Percentiles rank a stretch among this genome's conserved stretches.
Evolutionary conservation across 2,888 invertebrate genomes (phyloP).

Genomic region (Seira sanloemensis): DNA sequence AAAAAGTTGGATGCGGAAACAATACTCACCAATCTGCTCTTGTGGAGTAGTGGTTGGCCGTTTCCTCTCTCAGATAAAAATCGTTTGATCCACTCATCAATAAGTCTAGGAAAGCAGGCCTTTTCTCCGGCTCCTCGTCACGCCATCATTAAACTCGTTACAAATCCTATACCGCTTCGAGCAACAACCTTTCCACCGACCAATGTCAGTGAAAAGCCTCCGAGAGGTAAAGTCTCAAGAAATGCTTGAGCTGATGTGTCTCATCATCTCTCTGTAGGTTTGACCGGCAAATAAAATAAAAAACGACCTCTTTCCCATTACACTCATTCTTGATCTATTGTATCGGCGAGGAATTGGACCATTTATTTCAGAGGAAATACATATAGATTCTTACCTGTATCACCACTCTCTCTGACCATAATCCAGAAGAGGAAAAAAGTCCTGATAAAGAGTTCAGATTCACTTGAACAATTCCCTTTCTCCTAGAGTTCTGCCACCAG

Average conservation of each 20-base stretch:
- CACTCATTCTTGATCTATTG: not conserved
- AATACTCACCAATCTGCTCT: too few relatives aligned
- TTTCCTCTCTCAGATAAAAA: too few relatives aligned
- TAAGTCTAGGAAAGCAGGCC: not conserved
- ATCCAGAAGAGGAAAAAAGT: too few relatives aligned
- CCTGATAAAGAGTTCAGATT: not conserved
- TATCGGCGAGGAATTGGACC: not conserved
- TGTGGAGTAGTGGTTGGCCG: too few relatives aligned
- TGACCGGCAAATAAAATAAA: too few relatives aligned
- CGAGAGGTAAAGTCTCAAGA: not conserved
- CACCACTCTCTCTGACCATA: too few relatives aligned
- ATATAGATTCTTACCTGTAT: constrained; percentile 6
- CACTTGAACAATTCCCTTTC: not conserved
- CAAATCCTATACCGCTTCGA: not conserved
- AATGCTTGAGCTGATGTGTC: not conserved
- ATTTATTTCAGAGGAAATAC: not conserved
- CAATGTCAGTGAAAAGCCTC: not conserved
- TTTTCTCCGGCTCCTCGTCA: not conserved
- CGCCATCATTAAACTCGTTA: not conserved
- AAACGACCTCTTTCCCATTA: not conserved
- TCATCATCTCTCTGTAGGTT: too few relatives aligned
- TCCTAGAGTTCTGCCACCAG: too few relatives aligned
- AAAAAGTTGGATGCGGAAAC: too few relatives aligned
- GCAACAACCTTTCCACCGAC: too few relatives aligned
- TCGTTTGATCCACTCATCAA: too few relatives aligned